phyloP scores from a whole-genome alignment of 2,113 vertebrate species.

The Bagarius yarrelli region DNA sequence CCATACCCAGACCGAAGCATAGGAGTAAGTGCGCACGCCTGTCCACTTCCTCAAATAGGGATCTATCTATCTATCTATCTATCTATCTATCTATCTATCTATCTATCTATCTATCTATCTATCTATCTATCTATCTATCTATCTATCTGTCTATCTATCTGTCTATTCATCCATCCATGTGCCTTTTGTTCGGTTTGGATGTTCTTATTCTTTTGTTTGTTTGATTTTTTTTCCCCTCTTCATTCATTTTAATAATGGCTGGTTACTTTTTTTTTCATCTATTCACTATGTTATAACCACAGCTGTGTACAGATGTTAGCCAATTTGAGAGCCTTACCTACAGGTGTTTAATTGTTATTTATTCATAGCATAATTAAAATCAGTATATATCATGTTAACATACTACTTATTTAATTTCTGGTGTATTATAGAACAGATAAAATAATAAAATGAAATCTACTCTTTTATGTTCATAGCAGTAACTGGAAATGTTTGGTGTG shows the following conservation, averaged over 20 bases:
- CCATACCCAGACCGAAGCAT: constrained; percentile 89
- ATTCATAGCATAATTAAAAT: too few relatives aligned
- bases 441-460: too few relatives aligned
- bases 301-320: background rate
- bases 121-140: background rate
- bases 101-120: background rate
- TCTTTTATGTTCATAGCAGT: too few relatives aligned
- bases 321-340: too few relatives aligned
- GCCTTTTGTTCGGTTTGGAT: background rate
- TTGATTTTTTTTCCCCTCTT: background rate
- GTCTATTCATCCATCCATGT: too few relatives aligned
- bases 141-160: background rate
- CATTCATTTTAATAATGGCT: too few relatives aligned
- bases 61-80: background rate
- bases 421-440: too few relatives aligned
- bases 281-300: background rate
- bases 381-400: too few relatives aligned
- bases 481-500: too few relatives aligned
- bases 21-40: constrained; percentile 80
- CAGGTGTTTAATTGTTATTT: background rate
- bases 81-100: background rate
- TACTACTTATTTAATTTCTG: background rate
- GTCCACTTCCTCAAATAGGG: background rate
- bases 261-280: too few relatives aligned
- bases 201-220: background rate